phyloP scores from a whole-genome alignment of 1,140 invertebrate genomes.

The Spodoptera frugiperda region DNA sequence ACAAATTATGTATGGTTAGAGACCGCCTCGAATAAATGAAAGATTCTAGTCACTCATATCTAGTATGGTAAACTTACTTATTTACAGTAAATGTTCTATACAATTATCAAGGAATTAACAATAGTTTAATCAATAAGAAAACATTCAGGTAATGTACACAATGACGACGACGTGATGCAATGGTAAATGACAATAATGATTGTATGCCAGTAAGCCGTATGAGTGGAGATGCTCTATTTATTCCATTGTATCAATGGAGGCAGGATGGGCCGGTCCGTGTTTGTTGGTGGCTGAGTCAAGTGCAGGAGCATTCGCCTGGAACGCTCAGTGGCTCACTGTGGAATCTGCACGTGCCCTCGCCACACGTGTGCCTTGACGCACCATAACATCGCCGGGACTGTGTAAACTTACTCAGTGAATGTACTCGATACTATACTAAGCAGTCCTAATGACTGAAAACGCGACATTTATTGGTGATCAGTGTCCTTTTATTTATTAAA shows the following conservation, averaged over 20 bases:
- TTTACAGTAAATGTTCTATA: neutral
- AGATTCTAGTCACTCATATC: too few species aligned
- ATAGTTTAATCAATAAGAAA: constrained; percentile 27
- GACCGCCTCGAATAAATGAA: too few species aligned
- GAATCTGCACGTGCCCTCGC: constrained; percentile 73
- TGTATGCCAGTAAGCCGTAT: constrained; percentile 9
- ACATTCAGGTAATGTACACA: constrained; percentile 21
- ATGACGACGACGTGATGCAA: constrained; percentile 41
- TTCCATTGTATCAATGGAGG: constrained; percentile 66
- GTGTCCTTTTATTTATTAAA: neutral
- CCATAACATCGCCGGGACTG: constrained; percentile 51
- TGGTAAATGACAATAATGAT: constrained; percentile 24
- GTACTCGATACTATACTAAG: constrained; percentile 55
- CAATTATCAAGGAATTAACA: constrained; percentile 12
- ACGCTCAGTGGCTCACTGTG: constrained; percentile 74
- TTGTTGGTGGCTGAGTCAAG: constrained; percentile 73
- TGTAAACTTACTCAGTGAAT: constrained; percentile 50
- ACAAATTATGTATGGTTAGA: too few species aligned
- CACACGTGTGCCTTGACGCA: constrained; percentile 72
- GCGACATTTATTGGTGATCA: constrained; percentile 17
- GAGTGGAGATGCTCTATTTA: constrained; percentile 57
- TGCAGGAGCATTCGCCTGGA: constrained; percentile 80
- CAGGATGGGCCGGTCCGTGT: constrained; percentile 70
- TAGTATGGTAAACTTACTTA: neutral
- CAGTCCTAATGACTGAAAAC: constrained; percentile 27